These are phyloP conservation scores for Homarus americanus DNA, from an alignment of 1,140 invertebrate genomes.

Conservation along the genomic window DNA sequence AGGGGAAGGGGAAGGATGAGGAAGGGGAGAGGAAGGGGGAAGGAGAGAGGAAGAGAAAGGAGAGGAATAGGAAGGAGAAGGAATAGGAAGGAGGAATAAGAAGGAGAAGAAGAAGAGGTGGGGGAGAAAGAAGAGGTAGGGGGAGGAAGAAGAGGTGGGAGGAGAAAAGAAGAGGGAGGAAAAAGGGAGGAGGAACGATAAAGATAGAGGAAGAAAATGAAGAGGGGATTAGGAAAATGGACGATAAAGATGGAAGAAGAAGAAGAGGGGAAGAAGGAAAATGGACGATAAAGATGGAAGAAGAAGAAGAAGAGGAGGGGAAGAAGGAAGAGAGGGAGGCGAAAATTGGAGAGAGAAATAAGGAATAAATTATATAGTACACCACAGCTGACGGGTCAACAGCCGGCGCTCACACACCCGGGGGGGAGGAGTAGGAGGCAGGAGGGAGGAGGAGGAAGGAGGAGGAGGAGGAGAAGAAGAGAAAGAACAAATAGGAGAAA, in stretches of 20 bases:
- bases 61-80: background rate
- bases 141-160: background rate
- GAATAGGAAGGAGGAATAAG: background rate
- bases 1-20: background rate
- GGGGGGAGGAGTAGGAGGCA: background rate
- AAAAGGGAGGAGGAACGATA: too few relatives aligned
- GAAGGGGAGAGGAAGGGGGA: background rate
- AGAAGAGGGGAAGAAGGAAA: background rate
- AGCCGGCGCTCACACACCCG: too few relatives aligned
- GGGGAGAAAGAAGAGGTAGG: background rate
- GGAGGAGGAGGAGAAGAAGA: background rate
- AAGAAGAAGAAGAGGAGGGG: background rate
- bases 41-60: background rate
- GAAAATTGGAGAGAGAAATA: too few relatives aligned
- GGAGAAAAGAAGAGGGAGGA: background rate
- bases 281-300: background rate
- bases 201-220: background rate
- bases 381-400: too few relatives aligned
- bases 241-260: background rate
- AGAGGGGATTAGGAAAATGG: background rate
- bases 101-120: background rate
- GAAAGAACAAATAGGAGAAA: background rate
- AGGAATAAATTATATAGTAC: too few relatives aligned
- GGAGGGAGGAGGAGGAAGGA: background rate
- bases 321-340: background rate